phyloP scores from a whole-genome alignment of 2,797 vertebrate species.

The Anomalospiza imberbis region DNA sequence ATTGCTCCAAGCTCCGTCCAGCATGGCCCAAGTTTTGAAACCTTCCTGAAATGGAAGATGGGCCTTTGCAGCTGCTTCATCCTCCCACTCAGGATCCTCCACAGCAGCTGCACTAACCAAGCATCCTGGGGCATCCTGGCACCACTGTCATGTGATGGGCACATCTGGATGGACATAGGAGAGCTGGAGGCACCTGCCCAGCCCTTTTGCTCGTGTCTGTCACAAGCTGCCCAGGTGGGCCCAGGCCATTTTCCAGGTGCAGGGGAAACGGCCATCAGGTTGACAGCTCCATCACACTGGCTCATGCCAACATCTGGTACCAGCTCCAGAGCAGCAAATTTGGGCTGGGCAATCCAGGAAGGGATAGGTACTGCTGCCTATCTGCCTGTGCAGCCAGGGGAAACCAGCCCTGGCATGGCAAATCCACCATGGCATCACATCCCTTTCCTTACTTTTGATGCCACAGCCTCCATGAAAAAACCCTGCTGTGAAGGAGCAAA shows the following conservation, averaged over 20 bases:
- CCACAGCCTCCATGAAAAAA: not conserved
- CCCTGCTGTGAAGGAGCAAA: not conserved
- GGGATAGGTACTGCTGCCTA: not conserved
- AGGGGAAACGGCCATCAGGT: not conserved
- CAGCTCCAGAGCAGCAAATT: not conserved
- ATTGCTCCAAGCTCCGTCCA: not conserved
- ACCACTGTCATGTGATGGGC: rapidly evolving
- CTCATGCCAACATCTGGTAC: not conserved
- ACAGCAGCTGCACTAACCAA: not conserved
- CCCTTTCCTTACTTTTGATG: not conserved
- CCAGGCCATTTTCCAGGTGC: not conserved
- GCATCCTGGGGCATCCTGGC: not conserved
- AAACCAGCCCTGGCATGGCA: not conserved
- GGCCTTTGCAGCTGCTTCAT: not conserved
- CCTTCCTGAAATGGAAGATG: not conserved
- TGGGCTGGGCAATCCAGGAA: not conserved
- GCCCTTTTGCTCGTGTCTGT: not conserved
- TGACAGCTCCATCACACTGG: not conserved
- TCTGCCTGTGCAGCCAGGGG: not conserved
- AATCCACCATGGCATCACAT: not conserved
- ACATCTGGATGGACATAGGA: rapidly evolving
- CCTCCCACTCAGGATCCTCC: not conserved
- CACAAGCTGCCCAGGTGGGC: not conserved
- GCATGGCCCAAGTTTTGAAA: not conserved
- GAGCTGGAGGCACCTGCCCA: not conserved